phyloP scores from a whole-genome alignment of 2,113 vertebrate genomes.

The Onychostoma macrolepis region DNA sequence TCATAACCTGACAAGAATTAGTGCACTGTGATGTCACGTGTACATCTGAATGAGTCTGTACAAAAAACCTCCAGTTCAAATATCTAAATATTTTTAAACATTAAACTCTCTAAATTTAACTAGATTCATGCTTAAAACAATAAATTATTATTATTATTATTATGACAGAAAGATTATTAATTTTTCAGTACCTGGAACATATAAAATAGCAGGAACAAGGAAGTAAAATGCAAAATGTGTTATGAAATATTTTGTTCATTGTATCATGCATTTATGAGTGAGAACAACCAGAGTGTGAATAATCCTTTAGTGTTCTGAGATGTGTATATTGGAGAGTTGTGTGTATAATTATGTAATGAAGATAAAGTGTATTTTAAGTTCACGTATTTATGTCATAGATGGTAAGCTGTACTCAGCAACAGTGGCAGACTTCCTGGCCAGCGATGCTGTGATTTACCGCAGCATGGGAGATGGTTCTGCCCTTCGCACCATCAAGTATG shows the following conservation, averaged over 20 bases:
- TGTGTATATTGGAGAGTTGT: not conserved
- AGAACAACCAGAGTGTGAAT: not conserved
- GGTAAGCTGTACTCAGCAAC: slow-evolving; percentile 98
- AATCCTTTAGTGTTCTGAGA: not conserved
- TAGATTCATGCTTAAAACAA: not conserved
- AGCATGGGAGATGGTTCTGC: slow-evolving; percentile 98
- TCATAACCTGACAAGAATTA: not conserved
- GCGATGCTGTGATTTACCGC: slow-evolving; percentile 98
- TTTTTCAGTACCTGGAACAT: not conserved
- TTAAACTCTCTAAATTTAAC: not conserved
- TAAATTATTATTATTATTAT: not conserved
- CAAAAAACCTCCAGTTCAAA: not conserved
- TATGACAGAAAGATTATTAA: not conserved
- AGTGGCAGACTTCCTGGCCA: slow-evolving; percentile 97
- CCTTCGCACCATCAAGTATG: slow-evolving; percentile 97
- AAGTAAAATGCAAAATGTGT: not conserved
- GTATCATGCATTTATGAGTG: not conserved
- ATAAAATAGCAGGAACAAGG: not conserved
- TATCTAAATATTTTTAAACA: not conserved
- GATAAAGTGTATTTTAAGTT: slow-evolving; percentile 34
- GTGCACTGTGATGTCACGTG: not conserved
- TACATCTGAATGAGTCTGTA: not conserved
- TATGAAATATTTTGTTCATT: not conserved
- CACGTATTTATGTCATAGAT: slow-evolving; percentile 76
- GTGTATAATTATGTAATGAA: not conserved